phyloP scores from a whole-genome alignment of 2,113 vertebrate species.

The Rhipidura dahli region DNA sequence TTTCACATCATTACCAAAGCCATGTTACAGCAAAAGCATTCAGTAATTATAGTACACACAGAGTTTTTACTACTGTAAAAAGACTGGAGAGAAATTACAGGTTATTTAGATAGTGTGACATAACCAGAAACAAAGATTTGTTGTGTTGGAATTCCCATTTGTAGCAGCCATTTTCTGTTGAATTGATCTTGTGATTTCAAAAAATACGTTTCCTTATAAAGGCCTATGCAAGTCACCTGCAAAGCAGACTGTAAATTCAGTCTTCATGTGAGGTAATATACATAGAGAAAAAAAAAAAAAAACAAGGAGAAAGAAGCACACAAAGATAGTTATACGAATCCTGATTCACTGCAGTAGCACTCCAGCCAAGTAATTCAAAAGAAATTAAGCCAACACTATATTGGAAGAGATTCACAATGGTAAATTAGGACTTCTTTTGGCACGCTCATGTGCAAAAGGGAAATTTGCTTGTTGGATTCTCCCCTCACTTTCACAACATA shows the following conservation, averaged over 20 bases:
- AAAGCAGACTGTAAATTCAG: neutral
- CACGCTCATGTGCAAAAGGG: neutral
- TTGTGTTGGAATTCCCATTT: neutral
- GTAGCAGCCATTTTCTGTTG: neutral
- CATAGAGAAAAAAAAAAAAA: neutral
- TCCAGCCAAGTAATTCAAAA: conserved; percentile 37
- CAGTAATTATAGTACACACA: conserved; percentile 13
- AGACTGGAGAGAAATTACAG: neutral
- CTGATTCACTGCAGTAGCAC: conserved; percentile 11
- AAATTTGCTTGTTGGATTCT: conserved; percentile 39
- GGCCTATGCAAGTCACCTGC: neutral
- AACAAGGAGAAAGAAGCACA: neutral
- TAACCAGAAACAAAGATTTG: neutral
- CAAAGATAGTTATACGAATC: neutral
- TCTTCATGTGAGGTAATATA: neutral
- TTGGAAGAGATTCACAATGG: conserved; percentile 16
- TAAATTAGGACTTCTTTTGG: conserved; percentile 44
- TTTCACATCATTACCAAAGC: neutral
- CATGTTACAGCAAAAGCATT: neutral
- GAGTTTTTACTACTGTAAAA: neutral
- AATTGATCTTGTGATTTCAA: neutral
- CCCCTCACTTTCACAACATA: conserved; percentile 14
- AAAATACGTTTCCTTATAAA: neutral
- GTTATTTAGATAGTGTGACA: neutral
- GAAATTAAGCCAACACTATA: conserved; percentile 30